Evolutionary conservation across 2,888 invertebrate species (phyloP).

Genomic region (Tryphoninae sp.): DNA sequence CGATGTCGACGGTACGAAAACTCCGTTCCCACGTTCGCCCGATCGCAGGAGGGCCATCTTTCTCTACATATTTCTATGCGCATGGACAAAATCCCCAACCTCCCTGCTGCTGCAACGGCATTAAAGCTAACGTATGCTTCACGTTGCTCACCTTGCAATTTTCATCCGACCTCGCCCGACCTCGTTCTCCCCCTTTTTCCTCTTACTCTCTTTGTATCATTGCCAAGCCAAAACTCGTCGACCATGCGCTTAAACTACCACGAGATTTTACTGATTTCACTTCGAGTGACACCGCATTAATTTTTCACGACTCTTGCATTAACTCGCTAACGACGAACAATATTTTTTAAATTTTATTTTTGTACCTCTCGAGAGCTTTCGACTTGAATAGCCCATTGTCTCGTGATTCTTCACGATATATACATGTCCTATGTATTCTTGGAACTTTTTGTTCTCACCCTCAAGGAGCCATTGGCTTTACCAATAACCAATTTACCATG

Average conservation of each 20-base stretch:
- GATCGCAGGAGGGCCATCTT: conserved; percentile 11
- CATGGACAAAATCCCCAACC: background rate
- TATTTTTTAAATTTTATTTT: no score
- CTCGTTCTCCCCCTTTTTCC: background rate
- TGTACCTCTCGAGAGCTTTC: no score
- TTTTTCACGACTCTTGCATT: background rate
- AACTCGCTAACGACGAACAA: no score
- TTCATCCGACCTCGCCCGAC: conserved; percentile 44
- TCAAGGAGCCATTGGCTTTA: conserved; percentile 40
- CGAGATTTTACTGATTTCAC: conserved; percentile 42
- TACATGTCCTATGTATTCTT: background rate
- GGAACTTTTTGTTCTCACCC: conserved; percentile 35
- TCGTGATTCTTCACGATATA: background rate
- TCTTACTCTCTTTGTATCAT: background rate
- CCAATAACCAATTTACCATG: conserved; percentile 56
- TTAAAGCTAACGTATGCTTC: conserved; percentile 39
- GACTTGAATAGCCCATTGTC: no score
- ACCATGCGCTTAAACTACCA: conserved; percentile 36
- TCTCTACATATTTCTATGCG: background rate
- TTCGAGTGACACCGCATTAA: conserved; percentile 44
- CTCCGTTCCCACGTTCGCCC: background rate
- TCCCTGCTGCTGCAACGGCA: conserved; percentile 3
- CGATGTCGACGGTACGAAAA: background rate
- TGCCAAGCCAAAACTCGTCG: conserved; percentile 40
- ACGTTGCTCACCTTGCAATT: conserved; percentile 48